A percentile compares a stretch with the other conserved stretches of the same genome.
Evolutionary conservation across 2,797 vertebrate species (phyloP).

Genomic region (Pelodytes ibericus): DNA sequence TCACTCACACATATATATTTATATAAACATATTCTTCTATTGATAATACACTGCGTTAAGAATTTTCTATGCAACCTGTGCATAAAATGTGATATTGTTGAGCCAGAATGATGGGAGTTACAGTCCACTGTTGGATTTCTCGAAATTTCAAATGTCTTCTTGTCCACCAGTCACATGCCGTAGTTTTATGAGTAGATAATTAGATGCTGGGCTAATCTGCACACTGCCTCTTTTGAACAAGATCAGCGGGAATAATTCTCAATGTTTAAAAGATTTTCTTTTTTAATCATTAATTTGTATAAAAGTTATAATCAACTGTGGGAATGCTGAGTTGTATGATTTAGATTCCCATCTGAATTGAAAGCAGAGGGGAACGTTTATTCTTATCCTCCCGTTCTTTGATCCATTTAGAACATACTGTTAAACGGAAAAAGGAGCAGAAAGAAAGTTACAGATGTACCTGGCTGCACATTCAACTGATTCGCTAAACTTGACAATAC

Average conservation of each 20-base stretch:
- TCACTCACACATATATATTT: too few species aligned
- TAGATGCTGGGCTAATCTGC: slow-evolving; percentile 16
- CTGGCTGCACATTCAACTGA: background rate
- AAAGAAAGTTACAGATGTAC: background rate
- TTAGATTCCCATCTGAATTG: slow-evolving; percentile 25
- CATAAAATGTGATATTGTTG: too few species aligned
- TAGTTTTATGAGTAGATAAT: slow-evolving; percentile 31
- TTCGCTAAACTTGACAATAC: too few species aligned
- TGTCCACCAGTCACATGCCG: slow-evolving; percentile 3
- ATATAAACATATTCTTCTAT: too few species aligned
- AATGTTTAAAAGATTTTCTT: slow-evolving; percentile 33
- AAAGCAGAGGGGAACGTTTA: background rate
- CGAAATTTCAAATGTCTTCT: background rate
- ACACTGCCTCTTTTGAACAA: slow-evolving; percentile 32
- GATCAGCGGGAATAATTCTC: slow-evolving; percentile 37
- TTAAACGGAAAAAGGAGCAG: slow-evolving; percentile 16
- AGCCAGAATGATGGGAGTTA: background rate
- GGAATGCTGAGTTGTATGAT: slow-evolving; percentile 29
- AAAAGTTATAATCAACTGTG: slow-evolving; percentile 14
- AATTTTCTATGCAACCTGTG: too few species aligned
- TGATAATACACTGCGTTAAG: too few species aligned
- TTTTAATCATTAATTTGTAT: slow-evolving; percentile 40
- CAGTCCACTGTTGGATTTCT: background rate
- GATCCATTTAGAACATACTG: slow-evolving; percentile 28
- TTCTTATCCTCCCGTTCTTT: slow-evolving; percentile 43